Evolutionary conservation across 2,888 invertebrate genomes (phyloP).

Genomic region (Habroteleia sp.): DNA sequence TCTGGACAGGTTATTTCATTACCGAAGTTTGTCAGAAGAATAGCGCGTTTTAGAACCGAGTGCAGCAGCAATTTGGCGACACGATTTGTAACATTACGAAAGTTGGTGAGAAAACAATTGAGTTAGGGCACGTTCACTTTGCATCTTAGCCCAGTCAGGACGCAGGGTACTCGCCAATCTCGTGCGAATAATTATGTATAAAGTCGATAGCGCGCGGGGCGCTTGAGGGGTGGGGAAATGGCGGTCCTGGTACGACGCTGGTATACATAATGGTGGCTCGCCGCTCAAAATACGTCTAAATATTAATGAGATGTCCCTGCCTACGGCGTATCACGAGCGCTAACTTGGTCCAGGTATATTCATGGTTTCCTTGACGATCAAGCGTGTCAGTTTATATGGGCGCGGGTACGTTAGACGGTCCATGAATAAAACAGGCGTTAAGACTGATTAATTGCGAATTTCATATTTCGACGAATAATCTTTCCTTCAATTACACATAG

Average conservation of each 20-base stretch:
- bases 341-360: conserved; percentile 66
- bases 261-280: conserved; percentile 64
- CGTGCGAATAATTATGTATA: conserved; percentile 80
- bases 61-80: no score
- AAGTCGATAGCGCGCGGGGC: conserved; percentile 70
- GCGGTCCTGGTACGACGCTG: conserved; percentile 69
- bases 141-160: conserved; percentile 40
- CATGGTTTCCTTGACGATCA: conserved; percentile 64
- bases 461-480: conserved; percentile 40
- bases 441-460: conserved; percentile 55
- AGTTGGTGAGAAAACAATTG: conserved; percentile 52
- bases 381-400: conserved; percentile 59
- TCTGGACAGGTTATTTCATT: no score
- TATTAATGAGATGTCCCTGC: conserved; percentile 80
- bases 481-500: conserved; percentile 36
- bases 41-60: no score
- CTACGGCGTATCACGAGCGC: conserved; percentile 72
- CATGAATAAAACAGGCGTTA: conserved; percentile 55
- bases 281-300: conserved; percentile 78
- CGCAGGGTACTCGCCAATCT: conserved; percentile 67
- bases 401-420: conserved; percentile 49
- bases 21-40: no score
- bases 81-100: conserved; percentile 1
- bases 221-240: conserved; percentile 47
- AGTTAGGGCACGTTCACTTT: conserved; percentile 39